A percentile compares a stretch with the other conserved stretches of the same genome.
phyloP scores from a whole-genome alignment of 2,113 vertebrate species.

The Mastomys natalensis region DNA sequence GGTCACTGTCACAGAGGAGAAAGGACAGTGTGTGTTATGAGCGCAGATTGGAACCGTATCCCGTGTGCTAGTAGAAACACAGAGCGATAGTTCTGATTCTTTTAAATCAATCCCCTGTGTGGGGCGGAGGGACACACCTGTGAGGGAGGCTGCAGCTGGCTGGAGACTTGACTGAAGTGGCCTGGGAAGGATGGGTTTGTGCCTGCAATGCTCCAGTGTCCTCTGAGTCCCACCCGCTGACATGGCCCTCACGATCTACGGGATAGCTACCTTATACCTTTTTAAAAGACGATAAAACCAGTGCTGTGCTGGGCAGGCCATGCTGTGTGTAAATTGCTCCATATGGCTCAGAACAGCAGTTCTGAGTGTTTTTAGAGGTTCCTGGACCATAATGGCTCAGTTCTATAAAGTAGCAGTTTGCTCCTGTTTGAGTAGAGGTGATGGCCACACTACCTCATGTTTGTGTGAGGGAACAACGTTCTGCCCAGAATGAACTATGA shows the following conservation, averaged over 20 bases:
- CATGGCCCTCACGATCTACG: rapidly evolving
- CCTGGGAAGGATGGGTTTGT: background rate
- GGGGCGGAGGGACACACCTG: background rate
- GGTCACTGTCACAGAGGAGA: background rate
- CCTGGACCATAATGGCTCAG: background rate
- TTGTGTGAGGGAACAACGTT: background rate
- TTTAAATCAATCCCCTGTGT: no score
- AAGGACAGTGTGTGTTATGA: rapidly evolving
- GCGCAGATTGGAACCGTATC: no score
- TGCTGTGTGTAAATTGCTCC: no score
- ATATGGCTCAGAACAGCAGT: background rate
- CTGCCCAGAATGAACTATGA: background rate
- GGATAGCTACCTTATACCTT: background rate
- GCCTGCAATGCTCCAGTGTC: rapidly evolving
- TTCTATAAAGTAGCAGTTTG: background rate
- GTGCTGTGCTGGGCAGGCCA: background rate
- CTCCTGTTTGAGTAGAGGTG: background rate
- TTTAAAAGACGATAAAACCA: rapidly evolving
- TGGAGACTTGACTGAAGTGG: rapidly evolving
- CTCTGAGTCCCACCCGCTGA: rapidly evolving
- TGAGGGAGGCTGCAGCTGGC: background rate
- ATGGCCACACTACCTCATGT: rapidly evolving
- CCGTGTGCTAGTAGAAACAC: rapidly evolving
- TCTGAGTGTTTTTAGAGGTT: background rate
- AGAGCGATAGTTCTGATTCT: background rate